Evolutionary conservation across 2,797 vertebrate genomes (phyloP).

Genomic region (Argentina silus): DNA sequence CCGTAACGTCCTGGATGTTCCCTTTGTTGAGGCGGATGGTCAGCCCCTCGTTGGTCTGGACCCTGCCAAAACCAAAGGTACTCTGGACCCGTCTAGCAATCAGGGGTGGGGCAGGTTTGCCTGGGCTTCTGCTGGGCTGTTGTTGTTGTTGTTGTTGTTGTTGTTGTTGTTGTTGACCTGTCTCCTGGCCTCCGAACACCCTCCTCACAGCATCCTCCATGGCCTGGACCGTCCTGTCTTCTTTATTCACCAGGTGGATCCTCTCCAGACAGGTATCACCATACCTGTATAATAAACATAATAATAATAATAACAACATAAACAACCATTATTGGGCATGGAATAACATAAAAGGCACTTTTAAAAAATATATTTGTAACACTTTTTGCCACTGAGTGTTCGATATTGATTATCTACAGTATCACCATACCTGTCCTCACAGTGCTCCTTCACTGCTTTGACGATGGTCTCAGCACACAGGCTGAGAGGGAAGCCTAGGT

Average conservation of each 20-base stretch:
- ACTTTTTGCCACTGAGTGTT: too few relatives aligned
- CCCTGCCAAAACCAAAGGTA: constrained; percentile 21
- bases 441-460: constrained; percentile 75
- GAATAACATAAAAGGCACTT: too few relatives aligned
- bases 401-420: neutral
- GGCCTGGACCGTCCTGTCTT: constrained; percentile 54
- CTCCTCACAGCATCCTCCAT: constrained; percentile 66
- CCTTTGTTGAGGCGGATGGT: constrained; percentile 72
- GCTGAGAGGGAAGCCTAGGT: constrained; percentile 74
- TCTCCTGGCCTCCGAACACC: constrained; percentile 57
- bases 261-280: constrained; percentile 62
- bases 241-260: constrained; percentile 80
- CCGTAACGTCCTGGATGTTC: constrained; percentile 75
- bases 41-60: constrained; percentile 80
- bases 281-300: neutral
- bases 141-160: constrained; percentile 9
- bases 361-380: too few relatives aligned
- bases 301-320: too few relatives aligned
- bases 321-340: too few relatives aligned
- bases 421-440: constrained; percentile 45
- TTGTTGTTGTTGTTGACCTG: constrained; percentile 11
- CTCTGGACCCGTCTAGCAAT: neutral
- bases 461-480: constrained; percentile 74
- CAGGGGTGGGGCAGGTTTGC: neutral
- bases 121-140: neutral